Percentiles rank a stretch among this genome's conserved stretches.
These are phyloP conservation scores for Dysidea cf. avara DNA, from an alignment of 37 sponge, comb jelly and placozoan species.

Conservation along the genomic window DNA sequence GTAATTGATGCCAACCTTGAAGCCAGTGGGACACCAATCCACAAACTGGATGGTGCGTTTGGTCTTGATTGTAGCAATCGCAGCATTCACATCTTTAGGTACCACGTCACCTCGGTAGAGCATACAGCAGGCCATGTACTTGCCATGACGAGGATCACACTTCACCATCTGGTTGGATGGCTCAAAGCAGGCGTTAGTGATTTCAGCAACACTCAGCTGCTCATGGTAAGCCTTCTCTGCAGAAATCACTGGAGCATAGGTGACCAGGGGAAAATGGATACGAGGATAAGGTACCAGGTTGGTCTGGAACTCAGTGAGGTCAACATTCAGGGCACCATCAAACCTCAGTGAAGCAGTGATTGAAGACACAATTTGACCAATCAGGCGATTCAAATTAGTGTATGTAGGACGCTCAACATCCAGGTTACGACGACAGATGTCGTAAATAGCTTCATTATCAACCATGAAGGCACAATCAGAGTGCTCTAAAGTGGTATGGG, in stretches of 20 bases:
- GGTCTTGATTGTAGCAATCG: conserved; percentile 92
- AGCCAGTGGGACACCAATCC: too few relatives aligned
- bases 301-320: conserved; percentile 95
- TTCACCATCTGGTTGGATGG: too few relatives aligned
- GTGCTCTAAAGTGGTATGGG: too few relatives aligned
- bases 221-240: too few relatives aligned
- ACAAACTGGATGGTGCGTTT: conserved; percentile 89
- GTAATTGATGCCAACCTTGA: too few relatives aligned
- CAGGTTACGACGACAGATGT: too few relatives aligned
- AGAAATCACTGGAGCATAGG: conserved; percentile 89
- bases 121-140: conserved; percentile 97
- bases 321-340: conserved; percentile 94
- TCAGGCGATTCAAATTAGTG: conserved; percentile 85
- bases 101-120: conserved; percentile 95
- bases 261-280: conserved; percentile 92
- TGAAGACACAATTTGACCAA: conserved; percentile 86
- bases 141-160: conserved; percentile 95
- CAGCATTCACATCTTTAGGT: conserved; percentile 87
- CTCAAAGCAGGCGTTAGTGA: too few relatives aligned
- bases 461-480: too few relatives aligned
- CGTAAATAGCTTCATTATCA: too few relatives aligned
- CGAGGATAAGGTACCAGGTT: conserved; percentile 96
- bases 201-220: too few relatives aligned
- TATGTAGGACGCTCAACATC: conserved; percentile 89
- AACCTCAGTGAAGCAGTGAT: too few relatives aligned